Conservation (phyloP, 2,888 invertebrate genomes). For the Meteorus cinctellus region DNA sequence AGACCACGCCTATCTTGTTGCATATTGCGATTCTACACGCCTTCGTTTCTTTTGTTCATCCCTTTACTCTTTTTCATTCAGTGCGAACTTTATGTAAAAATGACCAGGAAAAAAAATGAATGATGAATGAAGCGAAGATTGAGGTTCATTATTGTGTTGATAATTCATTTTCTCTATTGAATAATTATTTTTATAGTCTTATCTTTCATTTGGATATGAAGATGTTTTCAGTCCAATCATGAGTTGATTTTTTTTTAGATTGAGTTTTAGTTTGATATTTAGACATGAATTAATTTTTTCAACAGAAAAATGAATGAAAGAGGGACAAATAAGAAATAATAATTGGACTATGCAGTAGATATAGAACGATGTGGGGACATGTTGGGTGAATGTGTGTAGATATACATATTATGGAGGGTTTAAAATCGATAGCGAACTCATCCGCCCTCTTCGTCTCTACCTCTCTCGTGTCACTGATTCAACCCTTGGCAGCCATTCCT, state of each 20-base stretch:
- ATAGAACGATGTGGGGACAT: not conserved
- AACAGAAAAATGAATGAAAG: no score
- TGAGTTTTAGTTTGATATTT: no score
- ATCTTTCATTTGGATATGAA: no score
- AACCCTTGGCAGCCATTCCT: conserved; percentile 56
- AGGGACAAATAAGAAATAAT: no score
- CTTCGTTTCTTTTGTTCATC: conserved; percentile 44
- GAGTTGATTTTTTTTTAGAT: no score
- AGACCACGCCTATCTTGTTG: conserved; percentile 31
- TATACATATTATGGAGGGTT: conserved; percentile 35
- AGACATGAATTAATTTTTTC: no score
- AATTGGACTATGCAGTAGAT: no score
- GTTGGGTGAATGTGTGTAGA: conserved; percentile 36
- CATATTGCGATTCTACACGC: conserved; percentile 46
- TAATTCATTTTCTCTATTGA: no score
- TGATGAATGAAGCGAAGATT: no score
- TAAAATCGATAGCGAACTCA: conserved; percentile 49
- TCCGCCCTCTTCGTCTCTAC: conserved; percentile 43
- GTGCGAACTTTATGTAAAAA: conserved; percentile 8
- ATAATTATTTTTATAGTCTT: no score
- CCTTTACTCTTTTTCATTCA: not conserved
- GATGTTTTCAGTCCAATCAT: no score
- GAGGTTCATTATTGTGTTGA: no score
- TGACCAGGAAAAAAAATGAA: not conserved
- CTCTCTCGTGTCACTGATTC: conserved; percentile 59